These are phyloP conservation scores for Ellobium chinense DNA, from an alignment of 2,888 invertebrate genomes.

Conservation along the genomic window DNA sequence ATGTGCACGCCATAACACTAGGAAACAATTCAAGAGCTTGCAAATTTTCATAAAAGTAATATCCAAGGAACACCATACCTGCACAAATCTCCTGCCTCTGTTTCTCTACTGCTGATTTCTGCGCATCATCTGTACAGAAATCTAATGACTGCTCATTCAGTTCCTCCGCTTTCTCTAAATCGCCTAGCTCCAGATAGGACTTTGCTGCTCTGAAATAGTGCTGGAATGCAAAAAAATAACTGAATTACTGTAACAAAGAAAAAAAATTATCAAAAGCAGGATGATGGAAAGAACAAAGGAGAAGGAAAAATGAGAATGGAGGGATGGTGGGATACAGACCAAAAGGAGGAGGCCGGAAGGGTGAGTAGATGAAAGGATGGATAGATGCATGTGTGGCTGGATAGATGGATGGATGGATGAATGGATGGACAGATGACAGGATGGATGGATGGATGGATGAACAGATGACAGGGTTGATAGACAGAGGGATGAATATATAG, in stretches of 20 bases:
- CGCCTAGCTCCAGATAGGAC: not conserved
- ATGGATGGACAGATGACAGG: too few species aligned
- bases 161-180: not conserved
- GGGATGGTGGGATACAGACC: too few species aligned
- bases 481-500: not conserved
- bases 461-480: too few species aligned
- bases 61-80: too few species aligned
- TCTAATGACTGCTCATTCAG: not conserved
- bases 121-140: not conserved
- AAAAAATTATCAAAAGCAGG: not conserved
- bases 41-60: too few species aligned
- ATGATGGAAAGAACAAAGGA: not conserved
- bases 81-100: not conserved
- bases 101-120: not conserved
- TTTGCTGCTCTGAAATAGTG: constrained; percentile 6
- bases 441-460: too few species aligned
- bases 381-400: too few species aligned
- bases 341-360: not conserved
- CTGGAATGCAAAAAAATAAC: not conserved
- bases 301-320: not conserved
- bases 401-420: too few species aligned
- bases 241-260: not conserved
- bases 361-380: too few species aligned
- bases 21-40: too few species aligned
- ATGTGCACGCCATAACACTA: too few species aligned